Base-by-base conservation (phyloP, 2,888 invertebrate species). In the Limnephilus rhombicus region DNA sequence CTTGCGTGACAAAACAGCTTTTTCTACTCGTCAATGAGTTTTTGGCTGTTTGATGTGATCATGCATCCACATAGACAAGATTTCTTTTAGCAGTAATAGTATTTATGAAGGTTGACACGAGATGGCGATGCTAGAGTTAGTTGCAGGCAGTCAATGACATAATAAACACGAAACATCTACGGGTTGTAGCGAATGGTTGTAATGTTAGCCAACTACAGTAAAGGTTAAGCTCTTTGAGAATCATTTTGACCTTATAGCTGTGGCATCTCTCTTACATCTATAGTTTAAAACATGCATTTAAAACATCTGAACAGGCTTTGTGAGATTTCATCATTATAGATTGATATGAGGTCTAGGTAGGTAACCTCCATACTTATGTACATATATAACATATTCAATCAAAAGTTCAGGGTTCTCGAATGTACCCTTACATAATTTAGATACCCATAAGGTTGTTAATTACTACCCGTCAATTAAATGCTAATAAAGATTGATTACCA, bases 1-100 rank as follows among this genome's bases (percentile, higher is more conserved):
- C 68, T 89, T 89, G 88, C 68, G n/a, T 89, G 68, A 80, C 80
- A 89, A 86, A 89, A 89, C 88, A 68, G n/a, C 88, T 89, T 89
- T 80, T 49, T 86, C 45, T 41, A 85, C 41, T 87, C 87, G 13
- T 87, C 53, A 87, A 87, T 53, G 29, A 49, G 87, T 87, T 87
- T 87, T 87, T 87, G 87, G 87, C 34, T 31, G 31, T 49, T 53
- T 12, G 86, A 34, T 34, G 29, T 82, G 82, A 82, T 34, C 31
- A 82, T 82, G 7, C 31, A 82, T 82, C 15, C 82, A 82, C 68
- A 68, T 68, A 68, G 68, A 68, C 68, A 68, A 68, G n/a, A 68
- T 68, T 68, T 68, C n/a, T 68, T 68, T 68, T 24, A 68, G 68
- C 9, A 68, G 68, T 68, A 68, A 68, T 68, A 68, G 24, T 68